These are phyloP conservation scores for Eupithecia centaureata DNA, from an alignment of 2,888 invertebrate species.

Conservation along the genomic window DNA sequence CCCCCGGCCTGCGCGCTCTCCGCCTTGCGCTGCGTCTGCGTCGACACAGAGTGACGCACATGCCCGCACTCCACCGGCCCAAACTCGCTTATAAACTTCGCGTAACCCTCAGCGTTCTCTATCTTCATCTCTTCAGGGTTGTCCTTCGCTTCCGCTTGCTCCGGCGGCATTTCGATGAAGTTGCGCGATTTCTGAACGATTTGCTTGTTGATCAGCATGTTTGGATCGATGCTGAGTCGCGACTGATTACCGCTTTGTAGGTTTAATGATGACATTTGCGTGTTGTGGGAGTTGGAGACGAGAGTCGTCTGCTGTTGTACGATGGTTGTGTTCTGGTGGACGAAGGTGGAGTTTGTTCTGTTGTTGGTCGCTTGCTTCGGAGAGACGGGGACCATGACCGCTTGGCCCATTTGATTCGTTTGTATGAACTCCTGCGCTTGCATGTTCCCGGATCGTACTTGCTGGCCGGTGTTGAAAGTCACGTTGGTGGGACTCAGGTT, in stretches of 20 bases:
- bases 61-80: conserved; percentile 45
- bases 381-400: conserved; percentile 88
- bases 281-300: conserved; percentile 87
- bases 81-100: conserved; percentile 57
- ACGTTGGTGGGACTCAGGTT: conserved; percentile 89
- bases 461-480: conserved; percentile 84
- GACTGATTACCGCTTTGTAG: conserved; percentile 61
- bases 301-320: conserved; percentile 92
- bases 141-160: conserved; percentile 44
- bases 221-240: conserved; percentile 85
- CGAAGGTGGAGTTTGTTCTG: conserved; percentile 88
- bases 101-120: conserved; percentile 54
- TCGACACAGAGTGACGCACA: conserved; percentile 88
- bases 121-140: conserved; percentile 41
- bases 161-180: conserved; percentile 50
- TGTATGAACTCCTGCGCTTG: conserved; percentile 89
- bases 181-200: conserved; percentile 52
- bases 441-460: conserved; percentile 79
- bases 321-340: conserved; percentile 93
- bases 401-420: conserved; percentile 87
- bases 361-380: conserved; percentile 83
- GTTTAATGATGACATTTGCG: conserved; percentile 55
- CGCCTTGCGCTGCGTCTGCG: conserved; percentile 85
- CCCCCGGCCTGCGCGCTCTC: conserved; percentile 59
- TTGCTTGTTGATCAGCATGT: conserved; percentile 78